These are phyloP conservation scores for Diabrotica undecimpunctata DNA, from an alignment of 1,140 invertebrate species.

Conservation along the genomic window DNA sequence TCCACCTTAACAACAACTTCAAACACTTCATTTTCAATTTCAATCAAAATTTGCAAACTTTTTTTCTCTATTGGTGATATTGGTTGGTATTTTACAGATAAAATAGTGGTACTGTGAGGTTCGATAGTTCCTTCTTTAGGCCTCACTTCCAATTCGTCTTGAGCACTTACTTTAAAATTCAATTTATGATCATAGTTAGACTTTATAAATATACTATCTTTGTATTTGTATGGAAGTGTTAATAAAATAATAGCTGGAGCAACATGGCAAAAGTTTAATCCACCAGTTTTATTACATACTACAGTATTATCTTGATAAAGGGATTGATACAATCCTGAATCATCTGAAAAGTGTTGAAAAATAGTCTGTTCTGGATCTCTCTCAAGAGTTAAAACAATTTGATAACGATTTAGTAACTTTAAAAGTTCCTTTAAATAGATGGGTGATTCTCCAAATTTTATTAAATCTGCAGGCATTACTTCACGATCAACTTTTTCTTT, in stretches of 20 bases:
- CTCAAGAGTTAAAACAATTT: slow-evolving; percentile 35
- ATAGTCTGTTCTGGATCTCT: slow-evolving; percentile 35
- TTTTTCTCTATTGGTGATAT: slow-evolving; percentile 4
- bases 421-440: slow-evolving; percentile 26
- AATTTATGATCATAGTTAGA: slow-evolving; percentile 26
- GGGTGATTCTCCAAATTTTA: slow-evolving; percentile 29
- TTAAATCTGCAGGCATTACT: slow-evolving; percentile 32
- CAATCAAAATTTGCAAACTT: slow-evolving; percentile 27
- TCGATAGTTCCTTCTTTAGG: slow-evolving; percentile 27
- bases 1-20: slow-evolving; percentile 31
- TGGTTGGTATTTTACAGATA: slow-evolving; percentile 26
- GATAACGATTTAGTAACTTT: slow-evolving; percentile 25
- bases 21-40: slow-evolving; percentile 33
- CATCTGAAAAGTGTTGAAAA: slow-evolving; percentile 29
- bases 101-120: slow-evolving; percentile 23
- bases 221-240: slow-evolving; percentile 28
- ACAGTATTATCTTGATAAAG: slow-evolving; percentile 29
- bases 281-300: slow-evolving; percentile 11
- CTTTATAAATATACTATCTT: slow-evolving; percentile 31
- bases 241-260: slow-evolving; percentile 32
- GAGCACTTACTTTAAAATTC: slow-evolving; percentile 27
- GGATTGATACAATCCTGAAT: slow-evolving; percentile 34
- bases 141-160: slow-evolving; percentile 22
- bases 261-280: slow-evolving; percentile 23
- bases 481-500: slow-evolving; percentile 31